phyloP scores from a whole-genome alignment of 2,888 invertebrate genomes.

The Epicampocera succincta region DNA sequence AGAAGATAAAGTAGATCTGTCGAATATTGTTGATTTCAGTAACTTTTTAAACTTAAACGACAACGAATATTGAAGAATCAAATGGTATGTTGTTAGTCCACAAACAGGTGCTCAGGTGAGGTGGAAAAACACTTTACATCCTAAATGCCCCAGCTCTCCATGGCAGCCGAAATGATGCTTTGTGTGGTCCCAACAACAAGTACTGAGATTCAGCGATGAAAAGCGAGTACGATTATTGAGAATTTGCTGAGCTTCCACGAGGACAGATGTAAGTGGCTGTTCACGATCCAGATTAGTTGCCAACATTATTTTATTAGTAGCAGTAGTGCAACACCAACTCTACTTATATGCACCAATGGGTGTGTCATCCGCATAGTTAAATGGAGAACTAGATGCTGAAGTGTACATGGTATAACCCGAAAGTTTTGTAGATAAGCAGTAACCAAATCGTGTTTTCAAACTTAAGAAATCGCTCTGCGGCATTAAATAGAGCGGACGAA shows the following conservation, averaged over 20 bases:
- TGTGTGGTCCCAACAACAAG: background rate
- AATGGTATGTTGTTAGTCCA: background rate
- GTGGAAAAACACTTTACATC: background rate
- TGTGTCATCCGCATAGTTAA: slow-evolving; percentile 69
- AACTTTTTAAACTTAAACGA: background rate
- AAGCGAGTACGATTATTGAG: slow-evolving; percentile 66
- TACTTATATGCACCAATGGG: slow-evolving; percentile 70
- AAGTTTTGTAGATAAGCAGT: background rate
- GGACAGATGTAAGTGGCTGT: slow-evolving; percentile 65
- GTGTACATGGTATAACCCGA: slow-evolving; percentile 5
- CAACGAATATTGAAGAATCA: background rate
- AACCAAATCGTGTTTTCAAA: slow-evolving; percentile 1
- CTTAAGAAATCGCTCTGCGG: slow-evolving; percentile 24
- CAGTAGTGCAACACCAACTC: slow-evolving; percentile 63
- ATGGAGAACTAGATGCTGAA: slow-evolving; percentile 22
- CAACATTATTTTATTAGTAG: slow-evolving; percentile 65
- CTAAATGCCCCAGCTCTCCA: background rate
- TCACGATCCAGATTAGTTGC: slow-evolving; percentile 19
- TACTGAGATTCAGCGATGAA: slow-evolving; percentile 65
- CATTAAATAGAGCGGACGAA: slow-evolving; percentile 67
- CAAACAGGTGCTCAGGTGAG: background rate
- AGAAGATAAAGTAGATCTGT: background rate
- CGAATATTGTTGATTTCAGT: background rate
- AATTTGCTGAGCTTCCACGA: slow-evolving; percentile 50
- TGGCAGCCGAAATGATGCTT: background rate